Conservation (phyloP, 1,140 invertebrate genomes). For the Geopemphigus sp. region DNA sequence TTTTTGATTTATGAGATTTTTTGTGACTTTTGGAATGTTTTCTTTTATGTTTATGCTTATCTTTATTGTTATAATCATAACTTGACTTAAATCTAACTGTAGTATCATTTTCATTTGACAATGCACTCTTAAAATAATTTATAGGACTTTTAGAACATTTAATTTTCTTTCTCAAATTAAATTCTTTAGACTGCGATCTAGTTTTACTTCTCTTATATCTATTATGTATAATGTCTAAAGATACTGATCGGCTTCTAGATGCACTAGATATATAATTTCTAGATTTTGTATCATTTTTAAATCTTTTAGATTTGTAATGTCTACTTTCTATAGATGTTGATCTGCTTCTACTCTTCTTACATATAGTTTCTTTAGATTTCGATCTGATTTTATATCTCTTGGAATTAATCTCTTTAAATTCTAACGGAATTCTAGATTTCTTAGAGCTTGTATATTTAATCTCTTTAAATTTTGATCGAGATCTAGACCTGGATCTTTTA, state of each 20-base stretch:
- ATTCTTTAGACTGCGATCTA: not conserved
- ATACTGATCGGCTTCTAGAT: constrained; percentile 7
- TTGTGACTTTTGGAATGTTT: constrained; percentile 18
- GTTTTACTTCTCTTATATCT: not conserved
- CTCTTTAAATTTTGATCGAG: not conserved
- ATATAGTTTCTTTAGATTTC: not conserved
- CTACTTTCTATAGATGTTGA: not conserved
- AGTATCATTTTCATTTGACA: not conserved
- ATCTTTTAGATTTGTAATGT: not conserved
- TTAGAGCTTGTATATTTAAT: not conserved
- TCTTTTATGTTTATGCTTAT: constrained; percentile 30
- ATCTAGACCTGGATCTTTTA: constrained; percentile 20
- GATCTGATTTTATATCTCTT: not conserved
- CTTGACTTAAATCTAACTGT: not conserved
- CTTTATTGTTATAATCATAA: constrained; percentile 8
- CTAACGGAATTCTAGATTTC: not conserved
- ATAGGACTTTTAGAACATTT: constrained; percentile 18
- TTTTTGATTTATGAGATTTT: not conserved
- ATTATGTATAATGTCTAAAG: not conserved
- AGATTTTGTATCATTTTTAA: not conserved
- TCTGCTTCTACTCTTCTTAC: not conserved
- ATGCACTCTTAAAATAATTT: not conserved
- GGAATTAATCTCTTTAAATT: not conserved
- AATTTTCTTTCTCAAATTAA: not conserved
- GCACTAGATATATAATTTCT: not conserved